Evolutionary conservation across 2,888 invertebrate species (phyloP).

Genomic region (Trichopoda pennipes): DNA sequence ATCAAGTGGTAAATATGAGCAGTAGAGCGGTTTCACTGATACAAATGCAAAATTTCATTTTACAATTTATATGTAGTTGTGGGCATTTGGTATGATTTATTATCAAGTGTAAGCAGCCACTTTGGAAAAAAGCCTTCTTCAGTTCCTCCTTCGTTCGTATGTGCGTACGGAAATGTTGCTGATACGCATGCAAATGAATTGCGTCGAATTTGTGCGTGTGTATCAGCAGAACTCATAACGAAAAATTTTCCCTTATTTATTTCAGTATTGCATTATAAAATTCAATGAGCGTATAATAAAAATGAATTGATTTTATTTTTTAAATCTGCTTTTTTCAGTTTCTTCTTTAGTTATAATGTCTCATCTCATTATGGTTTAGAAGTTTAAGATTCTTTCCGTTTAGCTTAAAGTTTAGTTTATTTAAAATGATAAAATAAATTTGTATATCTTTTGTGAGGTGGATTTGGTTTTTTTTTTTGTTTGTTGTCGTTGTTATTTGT

Average conservation of each 20-base stretch:
- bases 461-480: no score
- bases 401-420: conserved; percentile 37
- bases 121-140: no score
- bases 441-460: no score
- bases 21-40: no score
- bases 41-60: no score
- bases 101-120: background rate
- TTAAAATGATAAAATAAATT: conserved; percentile 25
- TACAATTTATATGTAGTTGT: no score
- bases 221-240: background rate
- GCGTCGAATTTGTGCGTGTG: background rate
- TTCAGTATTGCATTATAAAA: conserved; percentile 54
- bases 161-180: no score
- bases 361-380: conserved; percentile 44
- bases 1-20: conserved; percentile 11
- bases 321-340: conserved; percentile 17
- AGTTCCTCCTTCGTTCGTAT: no score
- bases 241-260: conserved; percentile 18
- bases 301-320: conserved; percentile 62
- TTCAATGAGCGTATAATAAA: conserved; percentile 61
- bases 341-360: conserved; percentile 12
- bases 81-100: background rate
- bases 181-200: no score
- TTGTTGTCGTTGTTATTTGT: conserved; percentile 2
- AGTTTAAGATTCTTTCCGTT: conserved; percentile 32